Conservation (phyloP, 2,113 vertebrate genomes). For the Bufo bufo region DNA sequence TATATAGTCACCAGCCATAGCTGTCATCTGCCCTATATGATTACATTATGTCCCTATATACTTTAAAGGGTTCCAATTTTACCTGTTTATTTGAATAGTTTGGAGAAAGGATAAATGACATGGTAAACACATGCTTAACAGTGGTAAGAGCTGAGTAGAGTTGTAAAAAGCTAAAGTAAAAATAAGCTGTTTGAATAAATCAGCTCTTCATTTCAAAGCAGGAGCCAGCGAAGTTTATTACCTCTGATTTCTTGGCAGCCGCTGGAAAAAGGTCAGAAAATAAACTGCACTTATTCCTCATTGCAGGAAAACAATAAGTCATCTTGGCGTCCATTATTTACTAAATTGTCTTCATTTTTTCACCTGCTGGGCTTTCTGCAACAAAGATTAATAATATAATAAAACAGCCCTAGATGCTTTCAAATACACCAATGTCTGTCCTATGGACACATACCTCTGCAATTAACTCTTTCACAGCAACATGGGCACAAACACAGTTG, state of each 20-base stretch:
- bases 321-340: constrained; percentile 76
- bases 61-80: neutral
- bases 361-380: constrained; percentile 69
- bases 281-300: constrained; percentile 76
- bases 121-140: constrained; percentile 28
- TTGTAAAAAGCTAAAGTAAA: constrained; percentile 67
- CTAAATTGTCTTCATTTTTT: constrained; percentile 79
- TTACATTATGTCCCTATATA: neutral
- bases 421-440: constrained; percentile 64
- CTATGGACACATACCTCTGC: constrained; percentile 10
- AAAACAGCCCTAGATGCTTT: constrained; percentile 68
- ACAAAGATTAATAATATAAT: constrained; percentile 75
- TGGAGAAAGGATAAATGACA: constrained; percentile 9
- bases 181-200: constrained; percentile 66
- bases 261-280: constrained; percentile 75
- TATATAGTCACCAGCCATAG: neutral
- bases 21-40: neutral
- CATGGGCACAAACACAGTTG: neutral
- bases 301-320: constrained; percentile 76
- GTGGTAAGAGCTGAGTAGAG: neutral
- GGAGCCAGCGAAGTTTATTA: constrained; percentile 75
- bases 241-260: constrained; percentile 73
- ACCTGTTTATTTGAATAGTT: neutral
- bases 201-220: constrained; percentile 64
- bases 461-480: constrained; percentile 49